Conservation (phyloP, 2,113 vertebrate genomes). For the Trematocara nigrifrons region DNA sequence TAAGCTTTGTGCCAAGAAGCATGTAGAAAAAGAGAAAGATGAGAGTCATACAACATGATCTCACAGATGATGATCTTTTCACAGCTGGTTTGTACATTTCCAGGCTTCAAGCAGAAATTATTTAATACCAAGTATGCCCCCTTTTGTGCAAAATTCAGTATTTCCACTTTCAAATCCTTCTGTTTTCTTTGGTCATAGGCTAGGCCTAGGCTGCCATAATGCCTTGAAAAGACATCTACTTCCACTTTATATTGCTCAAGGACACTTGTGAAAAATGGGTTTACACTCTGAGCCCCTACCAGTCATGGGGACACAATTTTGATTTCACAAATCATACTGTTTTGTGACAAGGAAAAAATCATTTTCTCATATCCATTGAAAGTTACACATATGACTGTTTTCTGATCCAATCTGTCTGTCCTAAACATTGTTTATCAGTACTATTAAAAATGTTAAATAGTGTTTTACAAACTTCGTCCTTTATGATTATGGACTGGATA, state of each 20-base stretch:
- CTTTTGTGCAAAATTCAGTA: not conserved
- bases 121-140: not conserved
- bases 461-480: not conserved
- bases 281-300: not conserved
- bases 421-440: not conserved
- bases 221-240: not conserved
- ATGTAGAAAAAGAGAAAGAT: not conserved
- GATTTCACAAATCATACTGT: not conserved
- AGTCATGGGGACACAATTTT: not conserved
- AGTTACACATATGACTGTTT: not conserved
- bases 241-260: not conserved
- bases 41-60: not conserved
- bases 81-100: conserved; percentile 4
- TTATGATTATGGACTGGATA: not conserved
- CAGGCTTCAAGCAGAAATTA: not conserved
- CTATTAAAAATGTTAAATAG: not conserved
- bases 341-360: not conserved
- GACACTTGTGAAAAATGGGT: not conserved
- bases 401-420: not conserved
- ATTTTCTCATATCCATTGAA: not conserved
- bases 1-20: not conserved
- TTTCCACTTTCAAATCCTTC: not conserved
- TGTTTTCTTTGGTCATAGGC: not conserved
- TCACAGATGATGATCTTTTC: not conserved
- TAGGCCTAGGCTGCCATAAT: not conserved